phyloP scores from a whole-genome alignment of 2,888 invertebrate genomes.

The Stenodema calcarata region DNA sequence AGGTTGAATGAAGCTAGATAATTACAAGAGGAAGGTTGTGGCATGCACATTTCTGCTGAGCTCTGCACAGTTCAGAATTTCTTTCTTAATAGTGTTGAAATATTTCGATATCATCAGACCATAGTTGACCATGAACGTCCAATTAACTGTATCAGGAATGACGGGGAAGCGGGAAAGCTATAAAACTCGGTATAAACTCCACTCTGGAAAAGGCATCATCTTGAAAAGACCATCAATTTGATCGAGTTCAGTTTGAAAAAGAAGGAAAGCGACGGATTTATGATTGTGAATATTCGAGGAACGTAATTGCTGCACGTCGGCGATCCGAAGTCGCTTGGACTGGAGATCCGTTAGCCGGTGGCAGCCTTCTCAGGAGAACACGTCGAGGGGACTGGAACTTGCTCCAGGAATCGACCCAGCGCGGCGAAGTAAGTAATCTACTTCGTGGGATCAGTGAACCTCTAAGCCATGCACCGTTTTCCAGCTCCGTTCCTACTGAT shows the following conservation, averaged over 20 bases:
- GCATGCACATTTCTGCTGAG: not conserved
- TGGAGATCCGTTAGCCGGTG: not conserved
- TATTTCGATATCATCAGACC: not conserved
- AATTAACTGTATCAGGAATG: not conserved
- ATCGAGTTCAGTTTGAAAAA: not conserved
- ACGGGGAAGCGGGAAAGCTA: not conserved
- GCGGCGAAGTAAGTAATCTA: not conserved
- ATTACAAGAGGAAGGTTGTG: too few relatives aligned
- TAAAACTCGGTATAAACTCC: not conserved
- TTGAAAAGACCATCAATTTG: not conserved
- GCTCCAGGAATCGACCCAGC: conserved; percentile 1
- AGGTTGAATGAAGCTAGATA: too few relatives aligned
- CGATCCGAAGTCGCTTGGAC: not conserved
- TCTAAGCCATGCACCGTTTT: not conserved
- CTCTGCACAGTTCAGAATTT: not conserved
- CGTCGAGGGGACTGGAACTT: not conserved
- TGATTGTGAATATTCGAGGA: not conserved
- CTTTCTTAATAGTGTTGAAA: not conserved
- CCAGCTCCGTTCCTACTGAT: not conserved
- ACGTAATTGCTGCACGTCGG: not conserved
- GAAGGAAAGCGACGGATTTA: not conserved
- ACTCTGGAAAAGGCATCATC: not conserved
- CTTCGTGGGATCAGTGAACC: conserved; percentile 7
- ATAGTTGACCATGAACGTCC: not conserved
- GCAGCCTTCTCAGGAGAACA: not conserved